Percentiles rank a stretch among this genome's conserved stretches.
Evolutionary conservation across 2,888 invertebrate species (phyloP).

Genomic region (Drosophila hawaiiensis): DNA sequence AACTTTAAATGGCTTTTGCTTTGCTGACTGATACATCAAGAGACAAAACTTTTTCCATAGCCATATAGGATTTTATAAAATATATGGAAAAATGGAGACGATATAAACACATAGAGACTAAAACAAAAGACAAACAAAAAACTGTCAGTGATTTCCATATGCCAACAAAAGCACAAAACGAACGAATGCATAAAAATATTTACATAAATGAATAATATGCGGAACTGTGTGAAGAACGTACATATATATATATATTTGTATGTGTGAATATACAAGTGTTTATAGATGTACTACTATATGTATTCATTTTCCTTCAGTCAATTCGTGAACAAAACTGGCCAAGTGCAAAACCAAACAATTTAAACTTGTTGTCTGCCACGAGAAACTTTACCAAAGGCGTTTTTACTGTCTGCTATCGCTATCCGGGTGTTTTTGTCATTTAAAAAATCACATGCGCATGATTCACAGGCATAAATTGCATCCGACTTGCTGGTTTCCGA

Average conservation of each 20-base stretch:
- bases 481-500: constrained; percentile 24
- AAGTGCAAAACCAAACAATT: constrained; percentile 44
- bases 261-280: constrained; percentile 12
- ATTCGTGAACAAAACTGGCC: constrained; percentile 45
- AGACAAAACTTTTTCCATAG: not conserved
- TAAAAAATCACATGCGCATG: constrained; percentile 65
- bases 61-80: constrained; percentile 13
- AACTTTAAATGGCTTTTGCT: not conserved
- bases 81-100: constrained; percentile 7
- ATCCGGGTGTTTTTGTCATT: constrained; percentile 56
- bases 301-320: constrained; percentile 56
- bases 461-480: constrained; percentile 56
- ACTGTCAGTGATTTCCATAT: constrained; percentile 50
- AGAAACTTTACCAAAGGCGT: constrained; percentile 40
- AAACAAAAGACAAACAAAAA: constrained; percentile 23
- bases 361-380: constrained; percentile 5
- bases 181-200: constrained; percentile 58
- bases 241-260: not conserved
- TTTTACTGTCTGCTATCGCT: constrained; percentile 34
- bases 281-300: constrained; percentile 1
- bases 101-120: constrained; percentile 5
- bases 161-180: constrained; percentile 43
- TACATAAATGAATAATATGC: constrained; percentile 45
- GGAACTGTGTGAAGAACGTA: constrained; percentile 27
- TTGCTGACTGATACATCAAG: not conserved